Base-by-base conservation (phyloP, 2,113 vertebrate genomes). In the Antigone vipio region DNA sequence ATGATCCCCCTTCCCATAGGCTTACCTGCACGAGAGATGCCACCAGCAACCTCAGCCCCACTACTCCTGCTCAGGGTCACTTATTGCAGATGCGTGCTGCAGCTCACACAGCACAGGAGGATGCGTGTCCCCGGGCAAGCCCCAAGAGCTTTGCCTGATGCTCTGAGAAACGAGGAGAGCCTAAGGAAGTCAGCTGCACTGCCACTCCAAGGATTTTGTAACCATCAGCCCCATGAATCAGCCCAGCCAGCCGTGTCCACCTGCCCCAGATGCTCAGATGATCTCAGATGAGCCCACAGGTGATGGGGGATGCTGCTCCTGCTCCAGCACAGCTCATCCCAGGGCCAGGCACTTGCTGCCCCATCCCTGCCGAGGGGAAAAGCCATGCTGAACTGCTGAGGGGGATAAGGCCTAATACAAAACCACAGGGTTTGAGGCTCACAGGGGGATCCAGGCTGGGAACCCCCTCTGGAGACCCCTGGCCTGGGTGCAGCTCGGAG, bases 121-220 rank as follows among this genome's bases (percentile, higher is more conserved):
- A 1, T 0, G 4, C 1, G 24, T 6, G 7, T 0, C 47, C 22
- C 19, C 32, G 3, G 8, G 27, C 5, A 16, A 21, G 2, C 35
- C 55, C 3, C 0, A 0, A 3, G 18, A 35, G 2, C 7, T 40
- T 24, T 10, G 0, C 4, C 24, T 3, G 15, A 5, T 4, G 2
- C 26, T 30, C 79, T 9, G 2, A 38, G 19, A 32, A 56, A 6
- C 1, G 0, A 52, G 24, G 5, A 23, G 3, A 42, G 0, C 26
- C 47, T 15, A 5, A 2, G 5, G 22, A 2, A 11, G 1, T 0
- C 26, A 9, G 0, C 1, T 2, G 2, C 0, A 0, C 12, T 14
- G 5, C 24, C 12, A 0, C 18, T 47, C 11, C 30, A 0, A 2
- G n/a, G 32, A 1, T 9, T 68, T 87, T 81, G 3, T 32, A 49